phyloP scores from a whole-genome alignment of 2,888 invertebrate genomes.

The Taphrorychus bicolor region DNA sequence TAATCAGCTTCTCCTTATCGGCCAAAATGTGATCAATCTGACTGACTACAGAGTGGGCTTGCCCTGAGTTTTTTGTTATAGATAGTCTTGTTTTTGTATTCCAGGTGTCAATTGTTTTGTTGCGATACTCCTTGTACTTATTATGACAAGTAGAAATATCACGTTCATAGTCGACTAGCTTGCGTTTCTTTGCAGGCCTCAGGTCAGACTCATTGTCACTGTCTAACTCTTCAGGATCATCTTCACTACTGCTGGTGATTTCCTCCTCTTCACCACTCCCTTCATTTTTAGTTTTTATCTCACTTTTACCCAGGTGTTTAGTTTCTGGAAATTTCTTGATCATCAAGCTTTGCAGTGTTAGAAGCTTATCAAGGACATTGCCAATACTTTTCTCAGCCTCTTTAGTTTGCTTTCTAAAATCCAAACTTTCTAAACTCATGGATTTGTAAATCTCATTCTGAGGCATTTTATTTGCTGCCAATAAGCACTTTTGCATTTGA shows the following conservation, averaged over 20 bases:
- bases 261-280: conserved; percentile 66
- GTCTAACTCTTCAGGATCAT: conserved; percentile 52
- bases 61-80: conserved; percentile 68
- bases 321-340: conserved; percentile 75
- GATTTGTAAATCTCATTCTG: conserved; percentile 64
- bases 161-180: conserved; percentile 66
- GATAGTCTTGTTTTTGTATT: conserved; percentile 86
- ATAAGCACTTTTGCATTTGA: conserved; percentile 82
- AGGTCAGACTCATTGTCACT: not conserved
- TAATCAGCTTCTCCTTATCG: conserved; percentile 78
- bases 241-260: conserved; percentile 69
- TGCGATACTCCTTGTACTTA: conserved; percentile 72
- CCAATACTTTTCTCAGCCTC: conserved; percentile 65
- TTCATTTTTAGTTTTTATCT: conserved; percentile 41
- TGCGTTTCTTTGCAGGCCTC: conserved; percentile 61
- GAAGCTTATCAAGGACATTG: conserved; percentile 70
- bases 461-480: conserved; percentile 81
- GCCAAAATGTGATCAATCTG: conserved; percentile 87
- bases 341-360: conserved; percentile 67
- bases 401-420: conserved; percentile 63
- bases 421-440: conserved; percentile 55
- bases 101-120: conserved; percentile 90
- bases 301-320: conserved; percentile 58
- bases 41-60: conserved; percentile 67
- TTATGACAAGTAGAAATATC: conserved; percentile 66